Conservation (phyloP, 2,113 vertebrate genomes). For the Nanorana parkeri region DNA sequence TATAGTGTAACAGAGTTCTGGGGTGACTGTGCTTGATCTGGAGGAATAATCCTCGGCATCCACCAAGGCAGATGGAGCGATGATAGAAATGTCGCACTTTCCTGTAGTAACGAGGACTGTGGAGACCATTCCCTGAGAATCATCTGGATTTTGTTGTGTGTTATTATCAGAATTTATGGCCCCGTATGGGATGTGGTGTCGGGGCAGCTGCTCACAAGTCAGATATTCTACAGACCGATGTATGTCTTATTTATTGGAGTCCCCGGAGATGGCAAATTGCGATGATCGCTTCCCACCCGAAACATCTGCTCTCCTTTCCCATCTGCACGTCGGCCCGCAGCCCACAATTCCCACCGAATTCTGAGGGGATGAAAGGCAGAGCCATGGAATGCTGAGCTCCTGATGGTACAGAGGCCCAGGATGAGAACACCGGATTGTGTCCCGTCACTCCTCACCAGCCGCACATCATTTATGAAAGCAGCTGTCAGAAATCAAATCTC, state of each 20-base stretch:
- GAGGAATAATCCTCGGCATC: no score
- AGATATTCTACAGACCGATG: no score
- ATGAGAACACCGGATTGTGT: not conserved
- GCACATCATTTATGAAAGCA: not conserved
- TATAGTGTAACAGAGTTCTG: no score
- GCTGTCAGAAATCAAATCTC: constrained; percentile 35
- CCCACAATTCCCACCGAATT: not conserved
- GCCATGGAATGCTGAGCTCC: constrained; percentile 8
- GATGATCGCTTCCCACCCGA: not conserved
- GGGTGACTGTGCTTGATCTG: no score
- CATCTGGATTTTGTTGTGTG: no score
- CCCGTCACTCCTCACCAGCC: not conserved
- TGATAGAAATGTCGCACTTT: no score
- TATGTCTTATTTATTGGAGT: no score
- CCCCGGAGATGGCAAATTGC: not conserved
- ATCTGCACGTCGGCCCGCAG: not conserved
- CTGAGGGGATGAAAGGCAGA: not conserved
- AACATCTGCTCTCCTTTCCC: constrained; percentile 35
- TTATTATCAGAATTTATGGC: no score
- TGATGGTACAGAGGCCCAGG: not conserved
- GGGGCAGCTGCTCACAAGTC: not conserved
- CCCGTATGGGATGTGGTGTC: no score
- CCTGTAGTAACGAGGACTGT: no score
- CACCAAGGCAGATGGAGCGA: no score
- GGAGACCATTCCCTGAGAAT: no score